These are phyloP conservation scores for Gavia stellata DNA, from an alignment of 2,113 vertebrate genomes.

Conservation along the genomic window DNA sequence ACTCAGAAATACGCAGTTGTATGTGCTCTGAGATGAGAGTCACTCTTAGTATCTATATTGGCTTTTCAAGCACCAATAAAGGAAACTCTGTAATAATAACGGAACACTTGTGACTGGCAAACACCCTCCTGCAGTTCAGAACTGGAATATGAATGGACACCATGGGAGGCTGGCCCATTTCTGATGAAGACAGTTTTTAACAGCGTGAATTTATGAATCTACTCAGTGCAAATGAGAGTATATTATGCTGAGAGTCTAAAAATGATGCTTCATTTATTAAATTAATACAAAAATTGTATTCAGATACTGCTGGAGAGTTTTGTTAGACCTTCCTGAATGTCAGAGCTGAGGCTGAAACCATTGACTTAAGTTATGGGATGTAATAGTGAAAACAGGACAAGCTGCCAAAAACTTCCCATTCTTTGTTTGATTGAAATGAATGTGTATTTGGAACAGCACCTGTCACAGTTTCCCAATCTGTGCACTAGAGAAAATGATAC, in stretches of 20 bases:
- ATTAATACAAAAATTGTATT: slow-evolving; percentile 61
- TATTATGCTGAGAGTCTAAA: slow-evolving; percentile 67
- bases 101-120: slow-evolving; percentile 40
- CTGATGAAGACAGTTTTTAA: slow-evolving; percentile 69
- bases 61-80: slow-evolving; percentile 51
- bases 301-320: slow-evolving; percentile 15
- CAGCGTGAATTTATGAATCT: slow-evolving; percentile 71
- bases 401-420: slow-evolving; percentile 17
- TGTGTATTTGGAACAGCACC: slow-evolving; percentile 39
- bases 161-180: slow-evolving; percentile 46
- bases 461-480: slow-evolving; percentile 22
- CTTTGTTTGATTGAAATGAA: slow-evolving; percentile 37
- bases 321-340: slow-evolving; percentile 8
- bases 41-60: not conserved
- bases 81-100: slow-evolving; percentile 51
- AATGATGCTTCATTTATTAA: slow-evolving; percentile 72
- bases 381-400: not conserved
- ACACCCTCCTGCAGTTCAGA: slow-evolving; percentile 53
- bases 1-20: not conserved
- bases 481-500: slow-evolving; percentile 11
- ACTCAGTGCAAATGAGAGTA: slow-evolving; percentile 65
- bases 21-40: slow-evolving; percentile 42
- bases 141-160: slow-evolving; percentile 55
- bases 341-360: not conserved
- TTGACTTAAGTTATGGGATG: not conserved